These are phyloP conservation scores for Chironex yamaguchii DNA, from an alignment of 30 jellyfish, hydroid and myxozoan species.

Conservation along the genomic window DNA sequence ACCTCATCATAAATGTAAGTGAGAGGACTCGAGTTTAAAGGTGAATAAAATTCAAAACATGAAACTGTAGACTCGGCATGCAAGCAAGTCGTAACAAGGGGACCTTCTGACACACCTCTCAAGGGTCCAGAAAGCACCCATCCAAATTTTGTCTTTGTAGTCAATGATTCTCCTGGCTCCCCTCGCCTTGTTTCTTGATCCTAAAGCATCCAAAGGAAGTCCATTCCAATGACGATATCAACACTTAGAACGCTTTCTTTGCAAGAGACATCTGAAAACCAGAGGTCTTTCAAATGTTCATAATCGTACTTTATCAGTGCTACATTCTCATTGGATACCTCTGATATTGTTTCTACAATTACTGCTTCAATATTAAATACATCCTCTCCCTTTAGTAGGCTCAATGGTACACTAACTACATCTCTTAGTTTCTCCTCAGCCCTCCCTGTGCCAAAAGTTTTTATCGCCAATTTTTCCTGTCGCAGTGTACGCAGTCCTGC, in stretches of 20 bases:
- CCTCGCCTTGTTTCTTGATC: constrained; percentile 22
- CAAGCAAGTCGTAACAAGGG: too few species aligned
- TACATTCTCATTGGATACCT: constrained; percentile 20
- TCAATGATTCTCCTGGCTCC: constrained; percentile 47
- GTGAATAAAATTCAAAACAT: too few species aligned
- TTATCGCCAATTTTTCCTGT: constrained; percentile 1
- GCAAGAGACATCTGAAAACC: constrained; percentile 66
- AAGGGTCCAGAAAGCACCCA: constrained; percentile 22
- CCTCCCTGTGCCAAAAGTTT: constrained; percentile 3
- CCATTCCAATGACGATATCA: constrained; percentile 45
- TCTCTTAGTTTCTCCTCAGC: not conserved
- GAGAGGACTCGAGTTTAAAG: too few species aligned
- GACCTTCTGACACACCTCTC: too few species aligned
- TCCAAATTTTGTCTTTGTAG: constrained; percentile 7
- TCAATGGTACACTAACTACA: not conserved
- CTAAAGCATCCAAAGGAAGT: constrained; percentile 11
- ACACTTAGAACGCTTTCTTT: not conserved
- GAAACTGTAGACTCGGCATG: too few species aligned
- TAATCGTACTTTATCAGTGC: not conserved
- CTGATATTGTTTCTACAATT: constrained; percentile 6
- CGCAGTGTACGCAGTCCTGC: not conserved
- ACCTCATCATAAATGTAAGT: too few species aligned
- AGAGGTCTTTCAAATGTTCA: constrained; percentile 18
- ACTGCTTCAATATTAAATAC: not conserved
- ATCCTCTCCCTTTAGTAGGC: not conserved